Evolutionary conservation across 2,113 vertebrate genomes (phyloP), one percentile per base, ranked within the genome.

Genomic region (Eubucco bourcierii): DNA sequence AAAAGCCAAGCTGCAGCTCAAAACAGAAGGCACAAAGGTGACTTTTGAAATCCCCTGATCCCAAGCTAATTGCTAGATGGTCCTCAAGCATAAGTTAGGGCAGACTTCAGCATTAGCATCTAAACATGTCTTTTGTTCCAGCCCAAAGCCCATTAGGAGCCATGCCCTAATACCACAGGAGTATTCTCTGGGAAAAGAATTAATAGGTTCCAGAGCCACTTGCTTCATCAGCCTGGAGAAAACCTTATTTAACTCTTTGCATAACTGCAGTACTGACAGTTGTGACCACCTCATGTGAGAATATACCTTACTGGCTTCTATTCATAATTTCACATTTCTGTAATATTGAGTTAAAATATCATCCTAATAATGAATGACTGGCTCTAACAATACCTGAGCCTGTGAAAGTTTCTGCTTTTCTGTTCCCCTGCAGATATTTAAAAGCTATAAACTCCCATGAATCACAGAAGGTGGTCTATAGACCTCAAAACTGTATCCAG

Each of bases 71-170:
- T 94, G 94, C 66, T 52, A 75, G 70, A 41, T 18, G 75, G 84
- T 89, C 87, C 64, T 84, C n/a, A 73, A 87, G 60, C 77, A 41
- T 66, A 87, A 93, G 52, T 84, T 84, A 88, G 63, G 92, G 70
- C 78, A 92, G 86, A 67, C 80, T 90, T 87, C 65, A 87, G 76
- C 39, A 88, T 12, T 86, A 77, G 80, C 86, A 96, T 93, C 87
- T 77, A 90, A 96, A 93, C 86, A 84, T 15, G 59, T 28, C 67
- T 93, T 93, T 87, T 90, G 63, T 83, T 90, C 68, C 47, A 80
- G 39, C 27, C 58, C 71, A 80, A 89, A 94, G 53, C 68, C 81
- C 89, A 28, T 28, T 61, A 92, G 90, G 84, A 90, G 81, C 71
- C 74, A 34, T 74, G 60, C 66, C 52, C 64, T 59, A 76, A 10